These are phyloP conservation scores for Harpegnathos saltator DNA, from an alignment of 1,140 invertebrate genomes.

Conservation along the genomic window DNA sequence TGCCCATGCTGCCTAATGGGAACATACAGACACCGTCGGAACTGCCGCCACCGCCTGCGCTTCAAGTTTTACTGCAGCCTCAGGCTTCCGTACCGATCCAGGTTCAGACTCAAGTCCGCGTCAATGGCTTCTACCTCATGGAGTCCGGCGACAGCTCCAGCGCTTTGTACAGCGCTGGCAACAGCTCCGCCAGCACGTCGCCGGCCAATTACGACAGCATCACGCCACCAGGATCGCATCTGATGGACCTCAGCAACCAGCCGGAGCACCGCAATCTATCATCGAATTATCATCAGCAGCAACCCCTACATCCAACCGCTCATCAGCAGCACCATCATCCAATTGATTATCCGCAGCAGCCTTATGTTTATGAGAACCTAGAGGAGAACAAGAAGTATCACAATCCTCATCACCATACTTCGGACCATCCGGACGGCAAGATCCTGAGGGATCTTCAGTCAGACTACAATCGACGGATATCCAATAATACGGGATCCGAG, in stretches of 20 bases:
- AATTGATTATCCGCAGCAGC: slow-evolving; percentile 54
- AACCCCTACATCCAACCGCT: slow-evolving; percentile 45
- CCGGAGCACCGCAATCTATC: slow-evolving; percentile 62
- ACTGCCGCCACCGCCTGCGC: too few species aligned
- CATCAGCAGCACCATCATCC: slow-evolving; percentile 62
- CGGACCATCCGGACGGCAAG: slow-evolving; percentile 4
- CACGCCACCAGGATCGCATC: slow-evolving; percentile 74
- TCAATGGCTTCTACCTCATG: slow-evolving; percentile 61
- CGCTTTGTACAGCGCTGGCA: slow-evolving; percentile 78
- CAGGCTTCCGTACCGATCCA: slow-evolving; percentile 30
- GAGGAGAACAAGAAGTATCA: slow-evolving; percentile 66
- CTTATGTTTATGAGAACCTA: slow-evolving; percentile 70
- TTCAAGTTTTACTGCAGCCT: slow-evolving; percentile 3
- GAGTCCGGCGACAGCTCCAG: slow-evolving; percentile 60
- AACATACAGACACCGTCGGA: slow-evolving; percentile 71
- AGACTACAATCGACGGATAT: slow-evolving; percentile 68
- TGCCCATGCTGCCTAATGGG: too few species aligned
- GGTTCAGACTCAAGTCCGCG: slow-evolving; percentile 31
- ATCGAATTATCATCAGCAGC: slow-evolving; percentile 53
- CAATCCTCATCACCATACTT: slow-evolving; percentile 34
- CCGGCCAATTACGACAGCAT: slow-evolving; percentile 77
- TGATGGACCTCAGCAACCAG: slow-evolving; percentile 80
- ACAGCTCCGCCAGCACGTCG: slow-evolving; percentile 78
- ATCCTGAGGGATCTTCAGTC: slow-evolving; percentile 57
- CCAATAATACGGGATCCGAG: slow-evolving; percentile 47